A percentile compares a stretch with the other conserved stretches of the same genome.
phyloP scores from a whole-genome alignment of 2,888 invertebrate genomes.

The Habroteleia sp. region DNA sequence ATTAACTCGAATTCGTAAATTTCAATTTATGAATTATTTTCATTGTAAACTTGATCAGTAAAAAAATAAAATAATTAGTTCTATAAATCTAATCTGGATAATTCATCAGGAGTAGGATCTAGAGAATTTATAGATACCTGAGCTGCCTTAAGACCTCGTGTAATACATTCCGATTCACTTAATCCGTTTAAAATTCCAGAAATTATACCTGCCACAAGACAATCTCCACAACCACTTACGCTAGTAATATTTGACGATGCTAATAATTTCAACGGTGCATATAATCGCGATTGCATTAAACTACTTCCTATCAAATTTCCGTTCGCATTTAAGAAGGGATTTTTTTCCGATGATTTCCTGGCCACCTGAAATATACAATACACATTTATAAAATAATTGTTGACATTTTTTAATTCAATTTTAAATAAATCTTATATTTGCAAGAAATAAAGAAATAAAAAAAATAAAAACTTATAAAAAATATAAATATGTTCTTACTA shows the following conservation, averaged over 20 bases:
- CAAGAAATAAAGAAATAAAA: no score
- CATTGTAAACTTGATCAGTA: no score
- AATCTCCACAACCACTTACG: conserved; percentile 79
- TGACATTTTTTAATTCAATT: no score
- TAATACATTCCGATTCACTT: conserved; percentile 71
- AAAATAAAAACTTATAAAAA: no score
- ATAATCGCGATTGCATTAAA: conserved; percentile 70
- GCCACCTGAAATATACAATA: conserved; percentile 66
- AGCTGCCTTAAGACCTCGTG: conserved; percentile 74
- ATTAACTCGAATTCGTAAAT: no score
- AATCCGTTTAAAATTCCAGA: conserved; percentile 73
- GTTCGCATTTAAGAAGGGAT: conserved; percentile 68
- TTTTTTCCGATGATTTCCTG: conserved; percentile 64
- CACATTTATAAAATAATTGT: neutral
- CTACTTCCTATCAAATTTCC: conserved; percentile 65
- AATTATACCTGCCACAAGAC: conserved; percentile 77
- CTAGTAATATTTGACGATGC: conserved; percentile 65
- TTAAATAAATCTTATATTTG: no score
- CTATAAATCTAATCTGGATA: conserved; percentile 32
- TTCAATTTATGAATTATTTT: no score
- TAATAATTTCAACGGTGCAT: conserved; percentile 65
- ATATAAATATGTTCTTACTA: conserved; percentile 66
- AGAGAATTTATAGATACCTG: conserved; percentile 73
- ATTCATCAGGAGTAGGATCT: conserved; percentile 72
- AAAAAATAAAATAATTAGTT: conserved; percentile 10